Base-by-base conservation (phyloP, 2,888 invertebrate species). In the Epinotia brunnichana region DNA sequence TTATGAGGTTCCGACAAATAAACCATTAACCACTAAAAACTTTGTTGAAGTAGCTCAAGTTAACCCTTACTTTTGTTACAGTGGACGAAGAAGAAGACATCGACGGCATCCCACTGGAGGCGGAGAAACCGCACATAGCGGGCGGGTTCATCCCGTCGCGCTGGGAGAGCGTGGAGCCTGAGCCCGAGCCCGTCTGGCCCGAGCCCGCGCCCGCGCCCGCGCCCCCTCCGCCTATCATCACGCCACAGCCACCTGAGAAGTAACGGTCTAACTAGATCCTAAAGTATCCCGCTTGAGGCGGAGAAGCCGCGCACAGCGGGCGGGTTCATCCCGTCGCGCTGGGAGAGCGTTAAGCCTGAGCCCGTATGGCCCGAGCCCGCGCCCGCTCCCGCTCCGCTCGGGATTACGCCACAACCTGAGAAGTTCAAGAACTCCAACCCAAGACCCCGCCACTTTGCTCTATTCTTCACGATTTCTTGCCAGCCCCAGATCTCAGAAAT, bases 81-180 rank as follows among this genome's bases (percentile, higher is more conserved):
- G 95, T 96, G 90, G 96, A 96, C 74, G 62, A 62, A 24, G 66
- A 66, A 2, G 96, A 96, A 76, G 97, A 97, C 84, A 94, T 97
- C 53, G 97, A 97, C 88, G 96, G 96, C 15, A 88, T 95, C 53
- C 96, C 96, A 0, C 88, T 96, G 83, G 95, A 95, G 76, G 90
- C 90, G 57, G 84, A 83, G 76, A 95, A 95, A 10, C 85, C 95
- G 87, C 94, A 94, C 76, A 82, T 87, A 67, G 91, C 88, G 79
- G 94, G 95, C 74, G 95, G 95, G 15, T 98, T 99, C 92, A 96
- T 98, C 72, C 97, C 97, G 10, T 98, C 98, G 1, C 97, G 98
- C 87, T 99, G 99, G 99, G 99, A 99, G 94, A 97, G 97, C 59
- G 97, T 99, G 29, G 98, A 99, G 90, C 97, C 98, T n/a, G 96